Conservation (phyloP, 2,888 invertebrate genomes). For the Pilophorus perplexus region DNA sequence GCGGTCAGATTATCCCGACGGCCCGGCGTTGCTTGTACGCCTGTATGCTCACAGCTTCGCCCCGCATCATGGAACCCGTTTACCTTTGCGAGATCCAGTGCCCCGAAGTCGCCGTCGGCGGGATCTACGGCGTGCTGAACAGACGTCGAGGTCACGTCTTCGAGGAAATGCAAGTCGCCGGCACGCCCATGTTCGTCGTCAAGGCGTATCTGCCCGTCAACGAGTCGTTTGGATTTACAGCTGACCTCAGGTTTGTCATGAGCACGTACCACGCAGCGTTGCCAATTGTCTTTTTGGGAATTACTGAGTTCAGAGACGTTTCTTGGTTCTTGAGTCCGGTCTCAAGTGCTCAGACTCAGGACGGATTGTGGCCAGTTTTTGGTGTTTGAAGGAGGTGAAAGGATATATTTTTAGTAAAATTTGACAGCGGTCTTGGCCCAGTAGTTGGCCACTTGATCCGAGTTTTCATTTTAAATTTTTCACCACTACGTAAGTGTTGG, state of each 20-base stretch:
- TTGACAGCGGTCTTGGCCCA: too few relatives aligned
- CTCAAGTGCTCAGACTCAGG: too few relatives aligned
- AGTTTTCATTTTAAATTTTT: too few relatives aligned
- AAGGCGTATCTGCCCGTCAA: constrained; percentile 99
- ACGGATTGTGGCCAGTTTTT: too few relatives aligned
- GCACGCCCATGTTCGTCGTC: constrained; percentile 98
- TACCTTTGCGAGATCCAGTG: constrained; percentile 99
- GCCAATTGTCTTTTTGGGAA: too few relatives aligned
- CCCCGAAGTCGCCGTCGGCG: constrained; percentile 92
- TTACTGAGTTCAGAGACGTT: too few relatives aligned
- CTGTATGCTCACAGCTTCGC: constrained; percentile 86
- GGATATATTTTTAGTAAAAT: too few relatives aligned
- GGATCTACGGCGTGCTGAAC: constrained; percentile 97
- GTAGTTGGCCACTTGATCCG: too few relatives aligned
- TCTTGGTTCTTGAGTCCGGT: too few relatives aligned
- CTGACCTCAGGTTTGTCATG: constrained; percentile 93
- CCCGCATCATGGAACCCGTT: constrained; percentile 98
- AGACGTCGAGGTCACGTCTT: constrained; percentile 96
- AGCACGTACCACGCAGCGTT: too few relatives aligned
- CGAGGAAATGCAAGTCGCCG: constrained; percentile 90
- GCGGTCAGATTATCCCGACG: constrained; percentile 99
- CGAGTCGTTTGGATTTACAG: constrained; percentile 99
- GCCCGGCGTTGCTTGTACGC: constrained; percentile 97
- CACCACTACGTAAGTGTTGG: too few relatives aligned
- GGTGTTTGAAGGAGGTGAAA: too few relatives aligned